Conservation (phyloP, 2,797 vertebrate species). For the Hybognathus amarus region DNA sequence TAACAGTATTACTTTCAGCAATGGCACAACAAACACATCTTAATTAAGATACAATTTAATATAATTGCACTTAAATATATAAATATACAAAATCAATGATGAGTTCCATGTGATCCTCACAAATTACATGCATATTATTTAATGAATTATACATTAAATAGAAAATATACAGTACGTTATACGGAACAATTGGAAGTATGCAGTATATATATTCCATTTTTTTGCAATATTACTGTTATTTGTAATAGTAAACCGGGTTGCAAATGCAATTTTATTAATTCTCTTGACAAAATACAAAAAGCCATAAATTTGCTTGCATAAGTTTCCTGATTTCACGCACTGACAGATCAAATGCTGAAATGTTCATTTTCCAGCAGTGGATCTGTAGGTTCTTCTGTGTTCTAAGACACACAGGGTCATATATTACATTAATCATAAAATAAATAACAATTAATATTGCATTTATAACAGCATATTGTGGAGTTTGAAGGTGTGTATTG, state of each 20-base stretch:
- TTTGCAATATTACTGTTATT: not conserved
- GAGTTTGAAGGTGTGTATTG: conserved; percentile 15
- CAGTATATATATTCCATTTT: not conserved
- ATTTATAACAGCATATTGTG: not conserved
- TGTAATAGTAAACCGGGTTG: not conserved
- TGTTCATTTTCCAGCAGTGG: conserved; percentile 68
- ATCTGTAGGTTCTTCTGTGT: conserved; percentile 63
- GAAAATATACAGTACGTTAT: not conserved
- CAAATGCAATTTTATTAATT: not conserved
- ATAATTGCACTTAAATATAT: conserved; percentile 9
- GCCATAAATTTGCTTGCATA: not conserved
- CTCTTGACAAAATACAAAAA: not conserved
- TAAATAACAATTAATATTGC: not conserved
- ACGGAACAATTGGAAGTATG: not conserved
- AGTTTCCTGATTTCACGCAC: not conserved
- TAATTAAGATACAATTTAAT: conserved; percentile 10
- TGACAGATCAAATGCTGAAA: conserved; percentile 60
- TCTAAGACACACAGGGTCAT: conserved; percentile 57
- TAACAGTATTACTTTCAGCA: not conserved
- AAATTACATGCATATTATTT: conserved; percentile 2
- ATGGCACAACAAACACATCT: not conserved
- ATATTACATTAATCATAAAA: not conserved
- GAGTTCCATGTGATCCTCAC: not conserved
- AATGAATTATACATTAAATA: not conserved
- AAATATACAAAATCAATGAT: conserved; percentile 3